A percentile compares a stretch with the other conserved stretches of the same genome.
These are phyloP conservation scores for Crambe crambe DNA, from an alignment of 37 sponge, comb jelly and placozoan genomes.

Conservation along the genomic window DNA sequence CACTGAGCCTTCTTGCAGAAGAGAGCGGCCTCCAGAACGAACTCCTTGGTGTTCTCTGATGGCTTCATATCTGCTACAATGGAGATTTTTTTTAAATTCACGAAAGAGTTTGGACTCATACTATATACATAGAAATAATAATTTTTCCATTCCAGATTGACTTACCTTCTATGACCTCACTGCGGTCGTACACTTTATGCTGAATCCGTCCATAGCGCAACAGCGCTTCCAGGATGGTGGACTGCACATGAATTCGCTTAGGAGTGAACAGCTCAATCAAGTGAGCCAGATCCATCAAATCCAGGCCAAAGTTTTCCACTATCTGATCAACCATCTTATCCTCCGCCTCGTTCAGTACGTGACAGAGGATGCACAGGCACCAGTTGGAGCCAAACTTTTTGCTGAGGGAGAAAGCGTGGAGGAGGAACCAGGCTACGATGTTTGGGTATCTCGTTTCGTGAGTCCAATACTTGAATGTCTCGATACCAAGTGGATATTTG, in stretches of 20 bases:
- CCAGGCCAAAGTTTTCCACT: slow-evolving; percentile 9
- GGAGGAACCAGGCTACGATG: slow-evolving; percentile 8
- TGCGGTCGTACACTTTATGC: slow-evolving; percentile 11
- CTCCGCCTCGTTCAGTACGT: slow-evolving; percentile 1
- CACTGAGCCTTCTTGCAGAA: slow-evolving; percentile 41
- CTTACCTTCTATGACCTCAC: slow-evolving; percentile 4
- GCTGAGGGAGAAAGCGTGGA: slow-evolving; percentile 14
- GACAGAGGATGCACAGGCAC: slow-evolving; percentile 13
- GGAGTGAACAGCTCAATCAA: slow-evolving; percentile 2
- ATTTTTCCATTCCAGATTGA: no score
- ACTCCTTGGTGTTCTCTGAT: neutral
- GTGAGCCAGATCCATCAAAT: slow-evolving; percentile 49
- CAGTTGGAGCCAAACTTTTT: slow-evolving; percentile 1
- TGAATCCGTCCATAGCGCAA: slow-evolving; percentile 18
- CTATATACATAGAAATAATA: no score
- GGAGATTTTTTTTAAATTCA: neutral
- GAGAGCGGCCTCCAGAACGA: slow-evolving; percentile 40
- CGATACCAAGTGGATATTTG: slow-evolving; percentile 4
- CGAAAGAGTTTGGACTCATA: no score
- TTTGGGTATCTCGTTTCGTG: slow-evolving; percentile 9
- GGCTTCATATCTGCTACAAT: slow-evolving; percentile 18
- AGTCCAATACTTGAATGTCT: slow-evolving; percentile 27
- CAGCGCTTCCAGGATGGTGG: slow-evolving; percentile 32
- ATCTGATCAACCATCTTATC: neutral
- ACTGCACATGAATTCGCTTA: slow-evolving; percentile 1